Base-by-base conservation (phyloP, 2,113 vertebrate genomes). In the Arizona elegans region DNA sequence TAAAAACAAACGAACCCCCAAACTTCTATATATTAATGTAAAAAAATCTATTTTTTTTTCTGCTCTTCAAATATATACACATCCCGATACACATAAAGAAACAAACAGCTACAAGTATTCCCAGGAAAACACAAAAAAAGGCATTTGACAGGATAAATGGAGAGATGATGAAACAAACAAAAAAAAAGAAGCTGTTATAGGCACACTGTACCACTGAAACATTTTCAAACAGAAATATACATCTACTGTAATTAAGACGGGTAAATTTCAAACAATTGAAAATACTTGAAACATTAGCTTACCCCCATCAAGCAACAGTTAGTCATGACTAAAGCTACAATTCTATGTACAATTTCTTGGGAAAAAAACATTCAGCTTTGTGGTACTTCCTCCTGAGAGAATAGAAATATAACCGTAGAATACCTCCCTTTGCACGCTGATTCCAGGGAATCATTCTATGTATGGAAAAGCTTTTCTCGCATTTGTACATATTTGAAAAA, bases 11-110 rank as follows among this genome's bases (percentile, higher is more conserved):
- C 43, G 87, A 92, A 89, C 24, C 43, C 75, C 81, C 88, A 92
- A 92, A 92, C 91, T 92, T 94, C 91, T 94, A 94, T 94, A 94
- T 94, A 92, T 92, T 94, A 94, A 88, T 94, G 91, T 94, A 94
- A 94, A 94, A 93, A 93, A 90, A 38, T 90, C 65, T 93, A 89
- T 87, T 91, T 59, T 93, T 65, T 65, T 91, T 58, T 86, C 93
- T 92, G 88, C 52, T 92, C 58, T 92, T 92, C 88, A 94, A 94
- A 94, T 92, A 94, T 94, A 91, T 94, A 94, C 93, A 94, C 33
- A 94, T 92, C 93, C 38, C n/a, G 75, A 70, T 92, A 53, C 75
- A 94, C 47, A 90, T 26, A 90, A 53, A 93, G 33, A 89, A 89
- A 81, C 90, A 47, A 93, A 93, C 58, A 92, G n/a, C 93, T 92